Percentiles rank a stretch among this genome's conserved stretches.
These are phyloP conservation scores for Oreochromis tanganicae DNA, from an alignment of 2,113 vertebrate genomes.

Conservation along the genomic window DNA sequence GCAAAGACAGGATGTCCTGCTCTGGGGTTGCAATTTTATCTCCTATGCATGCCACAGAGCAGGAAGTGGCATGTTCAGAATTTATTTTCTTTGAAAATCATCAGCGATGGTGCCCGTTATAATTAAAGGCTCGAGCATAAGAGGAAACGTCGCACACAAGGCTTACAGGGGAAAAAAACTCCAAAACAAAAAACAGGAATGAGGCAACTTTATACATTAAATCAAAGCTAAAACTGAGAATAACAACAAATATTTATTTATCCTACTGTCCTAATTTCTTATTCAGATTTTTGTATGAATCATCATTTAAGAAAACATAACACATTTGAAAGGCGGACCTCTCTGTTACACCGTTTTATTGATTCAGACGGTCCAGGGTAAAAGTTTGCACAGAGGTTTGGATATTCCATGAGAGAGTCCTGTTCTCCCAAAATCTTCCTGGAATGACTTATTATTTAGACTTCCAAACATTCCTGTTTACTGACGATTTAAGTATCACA, in stretches of 20 bases:
- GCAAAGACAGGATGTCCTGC: slow-evolving; percentile 54
- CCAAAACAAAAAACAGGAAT: background rate
- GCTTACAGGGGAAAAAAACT: background rate
- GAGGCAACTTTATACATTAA: background rate
- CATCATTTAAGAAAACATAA: background rate
- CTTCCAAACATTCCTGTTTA: slow-evolving; percentile 2
- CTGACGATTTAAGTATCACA: background rate
- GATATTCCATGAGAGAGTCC: background rate
- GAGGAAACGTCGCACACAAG: background rate
- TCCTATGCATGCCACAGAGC: slow-evolving; percentile 17
- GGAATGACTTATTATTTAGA: background rate
- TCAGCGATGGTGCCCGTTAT: background rate
- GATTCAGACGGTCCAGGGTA: background rate
- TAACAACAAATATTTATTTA: background rate
- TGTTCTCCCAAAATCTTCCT: background rate
- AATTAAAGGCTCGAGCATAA: background rate
- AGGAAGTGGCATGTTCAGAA: slow-evolving; percentile 39
- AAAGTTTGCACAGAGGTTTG: background rate
- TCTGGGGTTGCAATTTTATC: slow-evolving; percentile 28
- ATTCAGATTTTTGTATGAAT: background rate
- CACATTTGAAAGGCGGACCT: background rate
- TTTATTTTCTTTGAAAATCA: slow-evolving; percentile 16
- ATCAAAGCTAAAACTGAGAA: background rate
- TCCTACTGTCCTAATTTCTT: background rate
- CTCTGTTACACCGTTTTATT: background rate